phyloP scores from a whole-genome alignment of 2,113 vertebrate genomes.

The Rallus limicola region DNA sequence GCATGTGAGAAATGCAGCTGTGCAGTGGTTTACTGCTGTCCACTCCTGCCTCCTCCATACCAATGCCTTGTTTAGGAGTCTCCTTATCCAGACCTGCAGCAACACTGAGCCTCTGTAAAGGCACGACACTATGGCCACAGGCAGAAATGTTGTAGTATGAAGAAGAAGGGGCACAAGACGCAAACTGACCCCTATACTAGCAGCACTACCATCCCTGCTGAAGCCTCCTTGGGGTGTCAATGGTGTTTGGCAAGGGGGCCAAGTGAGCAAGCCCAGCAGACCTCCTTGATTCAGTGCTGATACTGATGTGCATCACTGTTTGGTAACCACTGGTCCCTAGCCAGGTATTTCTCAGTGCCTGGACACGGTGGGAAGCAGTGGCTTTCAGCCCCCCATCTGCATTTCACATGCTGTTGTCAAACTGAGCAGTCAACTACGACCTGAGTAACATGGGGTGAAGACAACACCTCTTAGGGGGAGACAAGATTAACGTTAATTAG shows the following conservation, averaged over 20 bases:
- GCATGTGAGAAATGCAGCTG: background rate
- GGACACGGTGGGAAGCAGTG: background rate
- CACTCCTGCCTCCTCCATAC: background rate
- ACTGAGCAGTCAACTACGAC: background rate
- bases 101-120: background rate
- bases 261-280: background rate
- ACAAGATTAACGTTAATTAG: background rate
- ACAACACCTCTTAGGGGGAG: background rate
- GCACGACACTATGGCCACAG: accelerated
- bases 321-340: background rate
- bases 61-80: background rate
- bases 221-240: background rate
- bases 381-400: background rate
- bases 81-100: background rate
- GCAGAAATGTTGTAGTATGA: background rate
- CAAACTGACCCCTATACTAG: background rate
- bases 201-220: too few species aligned
- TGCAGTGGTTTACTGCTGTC: background rate
- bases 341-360: background rate
- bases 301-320: too few species aligned
- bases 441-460: background rate
- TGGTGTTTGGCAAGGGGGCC: background rate
- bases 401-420: background rate
- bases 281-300: too few species aligned
- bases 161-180: background rate